These are phyloP conservation scores for Bos taurus DNA, from an alignment of 2,113 vertebrate genomes.

Conservation along the genomic window ARS-UCD2.0 NC_037357.1:133712001-133712500, in stretches of 20 bases:
- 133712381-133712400: not conserved
- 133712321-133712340: not conserved
- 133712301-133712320: not conserved
- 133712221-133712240: not conserved
- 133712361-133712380: not conserved
- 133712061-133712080: not conserved
- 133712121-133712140: not conserved
- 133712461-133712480: not conserved
- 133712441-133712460: accelerated
- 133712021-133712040: not conserved
- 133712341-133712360: not conserved
- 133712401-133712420: not conserved
- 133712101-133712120: not conserved
- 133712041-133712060: not conserved
- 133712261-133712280: not conserved
- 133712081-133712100: not conserved
- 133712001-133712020: not conserved
- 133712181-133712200: not conserved
- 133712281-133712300: not conserved
- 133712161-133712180: not conserved
- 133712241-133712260: not conserved
- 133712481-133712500: not conserved
- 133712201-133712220: not conserved
- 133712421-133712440: not conserved
- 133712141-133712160: not conserved